phyloP scores from a whole-genome alignment of 1,140 invertebrate species.

The Elymnias hypermnestra region DNA sequence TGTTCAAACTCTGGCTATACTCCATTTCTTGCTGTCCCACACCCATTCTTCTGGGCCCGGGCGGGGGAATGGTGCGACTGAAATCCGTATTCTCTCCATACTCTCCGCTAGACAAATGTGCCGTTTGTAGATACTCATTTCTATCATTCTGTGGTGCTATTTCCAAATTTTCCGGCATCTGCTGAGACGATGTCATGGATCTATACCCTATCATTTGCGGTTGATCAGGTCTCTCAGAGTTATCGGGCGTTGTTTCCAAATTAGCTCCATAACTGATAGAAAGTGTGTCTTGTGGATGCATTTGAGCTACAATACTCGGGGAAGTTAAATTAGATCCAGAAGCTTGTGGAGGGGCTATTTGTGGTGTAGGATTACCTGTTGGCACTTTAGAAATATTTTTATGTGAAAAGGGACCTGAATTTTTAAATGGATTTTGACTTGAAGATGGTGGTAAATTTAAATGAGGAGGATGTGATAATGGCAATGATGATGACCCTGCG shows the following conservation, averaged over 20 bases:
- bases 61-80: constrained; percentile 75
- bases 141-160: constrained; percentile 80
- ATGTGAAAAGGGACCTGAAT: constrained; percentile 56
- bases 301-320: constrained; percentile 45
- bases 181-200: constrained; percentile 36
- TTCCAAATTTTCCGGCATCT: constrained; percentile 76
- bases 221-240: constrained; percentile 79
- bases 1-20: constrained; percentile 69
- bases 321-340: constrained; percentile 35
- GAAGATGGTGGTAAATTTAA: constrained; percentile 37
- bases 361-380: constrained; percentile 27
- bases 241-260: constrained; percentile 80
- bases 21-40: constrained; percentile 80
- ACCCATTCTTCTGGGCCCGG: constrained; percentile 79
- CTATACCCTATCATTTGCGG: constrained; percentile 45
- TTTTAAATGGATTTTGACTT: constrained; percentile 59
- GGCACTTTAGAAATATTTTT: constrained; percentile 43
- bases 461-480: constrained; percentile 27
- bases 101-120: constrained; percentile 79
- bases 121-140: constrained; percentile 84
- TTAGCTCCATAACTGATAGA: constrained; percentile 67
- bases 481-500: constrained; percentile 11
- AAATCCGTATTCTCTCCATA: constrained; percentile 70
- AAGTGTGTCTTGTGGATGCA: constrained; percentile 41
- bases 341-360: constrained; percentile 33